Conservation (phyloP, 1,140 invertebrate genomes). For the Probaryconus sp. region DNA sequence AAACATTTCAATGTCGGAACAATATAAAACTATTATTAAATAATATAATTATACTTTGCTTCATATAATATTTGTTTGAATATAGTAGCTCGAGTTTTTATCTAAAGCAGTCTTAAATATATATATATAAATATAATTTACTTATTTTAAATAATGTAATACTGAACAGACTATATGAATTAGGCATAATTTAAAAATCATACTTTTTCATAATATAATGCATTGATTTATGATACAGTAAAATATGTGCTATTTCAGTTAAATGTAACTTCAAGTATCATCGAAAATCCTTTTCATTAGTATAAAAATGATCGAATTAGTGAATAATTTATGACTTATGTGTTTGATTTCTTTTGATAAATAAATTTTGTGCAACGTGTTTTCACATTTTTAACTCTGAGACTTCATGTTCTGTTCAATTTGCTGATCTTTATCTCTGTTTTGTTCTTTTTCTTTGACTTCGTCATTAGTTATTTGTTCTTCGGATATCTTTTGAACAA, state of each 20-base stretch:
- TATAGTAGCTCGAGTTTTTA: constrained; percentile 18
- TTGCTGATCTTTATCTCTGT: constrained; percentile 32
- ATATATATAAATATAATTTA: background rate
- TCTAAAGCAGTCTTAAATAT: constrained; percentile 16
- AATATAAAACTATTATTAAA: constrained; percentile 11
- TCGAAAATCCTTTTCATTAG: constrained; percentile 8
- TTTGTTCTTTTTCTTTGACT: constrained; percentile 18
- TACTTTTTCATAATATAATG: constrained; percentile 18
- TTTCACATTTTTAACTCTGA: constrained; percentile 17
- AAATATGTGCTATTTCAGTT: constrained; percentile 23
- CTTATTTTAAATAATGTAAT: constrained; percentile 9
- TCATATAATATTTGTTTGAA: constrained; percentile 20
- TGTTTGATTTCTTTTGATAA: constrained; percentile 10
- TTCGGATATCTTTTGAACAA: constrained; percentile 25
- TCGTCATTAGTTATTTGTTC: constrained; percentile 3
- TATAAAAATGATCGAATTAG: constrained; percentile 50
- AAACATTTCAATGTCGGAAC: no score
- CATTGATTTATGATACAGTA: constrained; percentile 3
- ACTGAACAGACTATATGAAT: constrained; percentile 19
- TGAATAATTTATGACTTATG: constrained; percentile 11
- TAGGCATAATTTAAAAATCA: background rate
- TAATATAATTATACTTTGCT: constrained; percentile 7
- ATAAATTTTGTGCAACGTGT: constrained; percentile 28
- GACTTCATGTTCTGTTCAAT: constrained; percentile 15
- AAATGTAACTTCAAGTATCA: constrained; percentile 19